phyloP scores from a whole-genome alignment of 2,888 invertebrate genomes.

The Dynastes maya region DNA sequence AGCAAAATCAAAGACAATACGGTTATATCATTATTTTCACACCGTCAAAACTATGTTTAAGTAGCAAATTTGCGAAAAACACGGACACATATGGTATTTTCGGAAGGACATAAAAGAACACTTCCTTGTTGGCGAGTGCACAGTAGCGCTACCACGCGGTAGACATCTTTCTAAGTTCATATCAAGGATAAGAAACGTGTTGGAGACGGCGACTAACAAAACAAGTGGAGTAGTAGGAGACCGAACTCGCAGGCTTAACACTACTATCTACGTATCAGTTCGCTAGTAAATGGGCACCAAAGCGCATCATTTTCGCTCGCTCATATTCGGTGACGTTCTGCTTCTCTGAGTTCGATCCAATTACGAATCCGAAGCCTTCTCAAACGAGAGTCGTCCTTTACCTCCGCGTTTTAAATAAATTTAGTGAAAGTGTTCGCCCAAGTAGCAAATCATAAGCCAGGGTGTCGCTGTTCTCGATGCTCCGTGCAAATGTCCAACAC shows the following conservation, averaged over 20 bases:
- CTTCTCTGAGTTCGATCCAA: background rate
- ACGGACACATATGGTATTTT: slow-evolving; percentile 15
- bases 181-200: slow-evolving; percentile 43
- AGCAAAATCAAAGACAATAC: background rate
- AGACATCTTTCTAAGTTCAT: slow-evolving; percentile 12
- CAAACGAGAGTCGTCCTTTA: background rate
- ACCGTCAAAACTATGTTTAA: background rate
- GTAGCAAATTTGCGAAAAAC: background rate
- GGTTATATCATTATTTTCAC: background rate
- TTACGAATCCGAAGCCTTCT: background rate
- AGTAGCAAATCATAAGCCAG: slow-evolving; percentile 35
- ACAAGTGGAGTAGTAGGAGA: slow-evolving; percentile 43
- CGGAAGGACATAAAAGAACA: background rate
- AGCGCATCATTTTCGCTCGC: slow-evolving; percentile 13
- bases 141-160: slow-evolving; percentile 27
- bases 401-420: slow-evolving; percentile 23
- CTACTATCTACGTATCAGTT: slow-evolving; percentile 36
- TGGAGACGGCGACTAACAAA: slow-evolving; percentile 20
- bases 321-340: background rate
- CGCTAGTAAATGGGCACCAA: background rate
- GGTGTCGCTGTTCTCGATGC: slow-evolving; percentile 61
- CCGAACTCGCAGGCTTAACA: slow-evolving; percentile 6
- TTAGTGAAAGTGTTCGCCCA: slow-evolving; percentile 48
- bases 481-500: slow-evolving; percentile 67
- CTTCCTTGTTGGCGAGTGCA: slow-evolving; percentile 25